phyloP scores from a whole-genome alignment of 2,797 vertebrate genomes.

The Steatocranus sp. region DNA sequence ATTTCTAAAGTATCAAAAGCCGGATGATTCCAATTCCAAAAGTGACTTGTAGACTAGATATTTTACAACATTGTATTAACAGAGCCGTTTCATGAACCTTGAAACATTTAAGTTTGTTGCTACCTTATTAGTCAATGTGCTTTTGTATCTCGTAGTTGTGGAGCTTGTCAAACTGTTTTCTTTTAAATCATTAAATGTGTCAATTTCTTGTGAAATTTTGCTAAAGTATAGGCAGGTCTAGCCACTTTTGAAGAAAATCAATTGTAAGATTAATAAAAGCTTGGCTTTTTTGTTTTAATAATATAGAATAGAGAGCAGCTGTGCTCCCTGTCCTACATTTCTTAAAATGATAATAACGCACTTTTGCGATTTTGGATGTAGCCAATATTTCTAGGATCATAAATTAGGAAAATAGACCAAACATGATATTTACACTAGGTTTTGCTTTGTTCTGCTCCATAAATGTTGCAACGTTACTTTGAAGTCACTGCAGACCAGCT shows the following conservation, averaged over 20 bases:
- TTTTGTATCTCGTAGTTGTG: neutral
- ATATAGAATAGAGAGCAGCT: neutral
- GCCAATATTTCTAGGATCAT: neutral
- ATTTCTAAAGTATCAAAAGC: neutral
- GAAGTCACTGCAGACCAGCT: conserved; percentile 21
- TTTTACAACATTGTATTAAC: neutral
- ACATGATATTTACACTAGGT: neutral
- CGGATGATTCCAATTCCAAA: neutral
- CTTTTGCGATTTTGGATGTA: neutral
- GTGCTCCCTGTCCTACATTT: neutral
- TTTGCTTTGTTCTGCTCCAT: neutral
- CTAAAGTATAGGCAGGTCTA: neutral
- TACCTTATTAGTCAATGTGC: neutral
- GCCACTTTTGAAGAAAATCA: neutral
- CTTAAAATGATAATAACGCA: neutral
- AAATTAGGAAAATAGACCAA: neutral
- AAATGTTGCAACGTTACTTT: conserved; percentile 13
- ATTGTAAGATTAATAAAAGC: neutral
- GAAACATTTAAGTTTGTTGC: neutral
- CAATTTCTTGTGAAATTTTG: neutral
- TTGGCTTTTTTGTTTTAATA: neutral
- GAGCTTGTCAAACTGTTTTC: neutral
- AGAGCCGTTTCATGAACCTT: neutral
- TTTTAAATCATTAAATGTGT: neutral
- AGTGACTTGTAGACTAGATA: neutral